Conservation (phyloP, 2,797 vertebrate genomes). For the Valencia hispanica region DNA sequence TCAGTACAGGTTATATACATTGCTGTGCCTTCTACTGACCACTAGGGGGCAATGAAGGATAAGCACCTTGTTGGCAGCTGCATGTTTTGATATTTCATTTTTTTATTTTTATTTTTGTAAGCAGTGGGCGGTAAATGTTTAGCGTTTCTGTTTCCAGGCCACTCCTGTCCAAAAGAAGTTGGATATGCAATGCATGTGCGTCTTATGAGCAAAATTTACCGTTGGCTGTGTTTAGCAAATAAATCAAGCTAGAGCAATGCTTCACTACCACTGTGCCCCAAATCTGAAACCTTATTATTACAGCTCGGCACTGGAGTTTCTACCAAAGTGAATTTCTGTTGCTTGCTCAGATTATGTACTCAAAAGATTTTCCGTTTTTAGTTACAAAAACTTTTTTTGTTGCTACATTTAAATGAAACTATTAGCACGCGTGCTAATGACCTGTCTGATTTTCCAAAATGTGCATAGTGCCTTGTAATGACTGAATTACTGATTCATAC, state of each 20-base stretch:
- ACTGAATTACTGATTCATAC: constrained; percentile 23
- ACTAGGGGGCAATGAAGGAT: constrained; percentile 35
- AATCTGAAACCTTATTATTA: not conserved
- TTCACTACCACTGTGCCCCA: constrained; percentile 44
- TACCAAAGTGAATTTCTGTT: constrained; percentile 37
- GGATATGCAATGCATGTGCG: constrained; percentile 54
- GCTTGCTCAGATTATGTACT: constrained; percentile 34
- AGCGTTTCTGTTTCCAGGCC: constrained; percentile 28
- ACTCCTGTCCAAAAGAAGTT: constrained; percentile 23
- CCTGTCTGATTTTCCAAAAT: constrained; percentile 11
- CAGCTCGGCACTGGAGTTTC: not conserved
- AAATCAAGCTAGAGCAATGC: constrained; percentile 34
- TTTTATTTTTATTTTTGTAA: not conserved
- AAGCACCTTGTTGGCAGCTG: constrained; percentile 6
- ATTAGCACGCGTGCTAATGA: not conserved
- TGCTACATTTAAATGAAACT: not conserved
- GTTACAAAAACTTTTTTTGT: not conserved
- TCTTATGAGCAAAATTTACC: constrained; percentile 11
- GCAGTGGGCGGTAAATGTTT: constrained; percentile 9
- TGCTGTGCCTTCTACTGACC: constrained; percentile 55
- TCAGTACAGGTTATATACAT: constrained; percentile 11
- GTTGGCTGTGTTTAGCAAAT: constrained; percentile 24
- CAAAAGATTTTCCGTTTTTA: constrained; percentile 3
- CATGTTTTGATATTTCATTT: constrained; percentile 15
- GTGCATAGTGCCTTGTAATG: constrained; percentile 58